Evolutionary conservation across 2,113 vertebrate species (phyloP).

Genomic region (cattle (Bos taurus)): DNA sequence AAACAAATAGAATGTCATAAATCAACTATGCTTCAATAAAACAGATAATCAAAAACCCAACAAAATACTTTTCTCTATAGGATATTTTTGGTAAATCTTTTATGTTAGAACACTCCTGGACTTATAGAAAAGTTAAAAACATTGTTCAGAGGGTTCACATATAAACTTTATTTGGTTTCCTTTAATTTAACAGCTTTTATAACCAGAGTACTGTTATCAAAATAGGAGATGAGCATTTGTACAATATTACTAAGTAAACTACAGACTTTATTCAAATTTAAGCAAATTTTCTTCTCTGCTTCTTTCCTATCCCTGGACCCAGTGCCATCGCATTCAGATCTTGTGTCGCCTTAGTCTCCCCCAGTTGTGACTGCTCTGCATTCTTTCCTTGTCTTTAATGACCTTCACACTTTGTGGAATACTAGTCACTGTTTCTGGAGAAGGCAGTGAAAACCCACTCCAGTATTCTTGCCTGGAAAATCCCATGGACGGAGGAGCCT

Average conservation of each 20-base stretch:
- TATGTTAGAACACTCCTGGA: not conserved
- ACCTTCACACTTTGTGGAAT: not conserved
- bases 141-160: not conserved
- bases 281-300: not conserved
- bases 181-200: not conserved
- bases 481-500: too few relatives aligned
- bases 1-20: not conserved
- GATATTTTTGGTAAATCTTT: not conserved
- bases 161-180: not conserved
- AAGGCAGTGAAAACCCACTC: too few relatives aligned
- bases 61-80: not conserved
- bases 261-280: not conserved
- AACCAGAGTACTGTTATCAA: not conserved
- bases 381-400: not conserved
- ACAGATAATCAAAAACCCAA: not conserved
- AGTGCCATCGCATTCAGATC: not conserved
- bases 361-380: fast-evolving
- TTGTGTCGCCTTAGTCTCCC: not conserved
- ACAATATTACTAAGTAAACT: not conserved
- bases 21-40: not conserved
- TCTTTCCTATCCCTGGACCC: not conserved
- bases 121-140: not conserved
- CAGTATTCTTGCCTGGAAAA: too few relatives aligned
- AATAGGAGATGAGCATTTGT: not conserved
- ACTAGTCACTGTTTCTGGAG: not conserved